Percentiles rank a stretch among this genome's conserved stretches.
These are phyloP conservation scores for Plestiodon gilberti DNA, from an alignment of 2,113 vertebrate species.

Conservation along the genomic window DNA sequence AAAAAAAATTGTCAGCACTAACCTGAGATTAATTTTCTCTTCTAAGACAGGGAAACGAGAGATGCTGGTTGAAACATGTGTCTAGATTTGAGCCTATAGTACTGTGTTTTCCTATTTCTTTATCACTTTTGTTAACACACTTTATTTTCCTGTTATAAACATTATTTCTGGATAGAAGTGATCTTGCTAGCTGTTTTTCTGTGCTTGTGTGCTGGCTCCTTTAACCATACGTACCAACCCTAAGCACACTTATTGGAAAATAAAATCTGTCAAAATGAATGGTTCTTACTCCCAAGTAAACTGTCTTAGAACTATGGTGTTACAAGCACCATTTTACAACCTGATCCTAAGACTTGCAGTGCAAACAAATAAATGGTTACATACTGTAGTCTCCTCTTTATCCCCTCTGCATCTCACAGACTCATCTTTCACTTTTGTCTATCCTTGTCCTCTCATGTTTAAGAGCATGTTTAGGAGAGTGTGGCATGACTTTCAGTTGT, in stretches of 20 bases:
- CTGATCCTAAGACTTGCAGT: too few species aligned
- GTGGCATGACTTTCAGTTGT: too few species aligned
- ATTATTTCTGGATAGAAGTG: neutral
- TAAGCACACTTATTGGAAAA: neutral
- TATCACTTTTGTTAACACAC: neutral
- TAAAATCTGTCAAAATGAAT: neutral
- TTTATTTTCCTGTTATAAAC: conserved; percentile 7
- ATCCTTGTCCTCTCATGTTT: too few species aligned
- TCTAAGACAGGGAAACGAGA: neutral
- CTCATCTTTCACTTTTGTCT: too few species aligned
- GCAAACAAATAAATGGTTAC: too few species aligned
- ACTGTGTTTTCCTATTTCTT: neutral
- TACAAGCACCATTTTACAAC: too few species aligned
- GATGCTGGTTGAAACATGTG: neutral
- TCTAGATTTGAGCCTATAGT: neutral
- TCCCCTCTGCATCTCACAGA: too few species aligned
- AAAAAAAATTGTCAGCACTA: neutral
- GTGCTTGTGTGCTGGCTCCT: neutral
- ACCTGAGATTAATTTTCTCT: neutral
- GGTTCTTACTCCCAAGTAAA: neutral
- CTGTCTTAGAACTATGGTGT: neutral
- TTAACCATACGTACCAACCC: neutral
- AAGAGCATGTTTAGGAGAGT: too few species aligned
- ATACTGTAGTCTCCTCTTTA: too few species aligned
- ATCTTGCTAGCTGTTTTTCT: neutral